Evolutionary conservation across 1,140 invertebrate genomes (phyloP).

Genomic region (Drosophila virilis): DNA sequence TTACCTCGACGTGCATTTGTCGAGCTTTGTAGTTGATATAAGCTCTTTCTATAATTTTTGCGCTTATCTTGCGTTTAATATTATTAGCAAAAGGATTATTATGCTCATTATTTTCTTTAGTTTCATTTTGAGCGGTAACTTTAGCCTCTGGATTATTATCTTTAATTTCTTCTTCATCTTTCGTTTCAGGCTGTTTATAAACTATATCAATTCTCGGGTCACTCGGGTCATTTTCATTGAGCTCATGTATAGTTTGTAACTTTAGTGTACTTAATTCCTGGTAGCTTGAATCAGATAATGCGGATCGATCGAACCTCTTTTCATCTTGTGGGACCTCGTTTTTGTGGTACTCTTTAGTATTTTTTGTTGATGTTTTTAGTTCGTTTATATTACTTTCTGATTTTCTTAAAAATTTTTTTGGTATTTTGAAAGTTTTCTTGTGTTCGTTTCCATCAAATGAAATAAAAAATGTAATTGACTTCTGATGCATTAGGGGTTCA

Average conservation of each 20-base stretch:
- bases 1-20: background rate
- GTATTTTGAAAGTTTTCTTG: slow-evolving; percentile 53
- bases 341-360: background rate
- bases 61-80: slow-evolving; percentile 17
- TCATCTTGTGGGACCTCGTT: slow-evolving; percentile 4
- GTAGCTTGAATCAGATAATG: slow-evolving; percentile 34
- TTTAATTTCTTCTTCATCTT: background rate
- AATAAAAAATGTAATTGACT: slow-evolving; percentile 59
- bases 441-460: slow-evolving; percentile 61
- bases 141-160: background rate
- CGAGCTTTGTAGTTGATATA: slow-evolving; percentile 18
- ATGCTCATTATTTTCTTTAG: background rate
- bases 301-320: slow-evolving; percentile 31
- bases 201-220: slow-evolving; percentile 4
- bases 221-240: slow-evolving; percentile 63
- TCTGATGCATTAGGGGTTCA: slow-evolving; percentile 32
- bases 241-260: slow-evolving; percentile 65
- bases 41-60: slow-evolving; percentile 49
- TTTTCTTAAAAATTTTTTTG: slow-evolving; percentile 47
- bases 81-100: slow-evolving; percentile 11
- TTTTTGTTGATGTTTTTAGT: background rate
- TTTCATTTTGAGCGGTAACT: background rate
- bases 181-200: background rate
- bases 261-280: slow-evolving; percentile 39
- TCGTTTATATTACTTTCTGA: too few relatives aligned